Evolutionary conservation across 2,113 vertebrate species (phyloP).

Genomic region (Budorcas taxicolor): DNA sequence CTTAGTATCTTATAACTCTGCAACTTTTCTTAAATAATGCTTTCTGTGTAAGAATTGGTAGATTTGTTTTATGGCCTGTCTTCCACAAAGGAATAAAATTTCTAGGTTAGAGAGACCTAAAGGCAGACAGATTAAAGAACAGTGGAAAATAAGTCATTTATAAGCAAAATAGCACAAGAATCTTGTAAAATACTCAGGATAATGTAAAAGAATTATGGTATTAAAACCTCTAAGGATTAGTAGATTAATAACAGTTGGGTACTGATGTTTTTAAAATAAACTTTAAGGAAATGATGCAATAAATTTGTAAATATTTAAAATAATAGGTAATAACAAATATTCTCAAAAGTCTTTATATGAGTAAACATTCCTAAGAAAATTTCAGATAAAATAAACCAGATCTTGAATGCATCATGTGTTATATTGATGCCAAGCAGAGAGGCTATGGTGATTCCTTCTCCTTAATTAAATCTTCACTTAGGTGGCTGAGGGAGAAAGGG

Average conservation of each 20-base stretch:
- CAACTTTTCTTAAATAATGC: background rate
- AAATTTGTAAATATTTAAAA: background rate
- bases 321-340: background rate
- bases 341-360: background rate
- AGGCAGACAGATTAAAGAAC: background rate
- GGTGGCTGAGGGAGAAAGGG: background rate
- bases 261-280: background rate
- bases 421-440: background rate
- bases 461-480: background rate
- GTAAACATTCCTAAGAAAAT: conserved; percentile 1
- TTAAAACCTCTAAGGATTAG: background rate
- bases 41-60: background rate
- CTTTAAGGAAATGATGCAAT: background rate
- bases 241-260: background rate
- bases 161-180: background rate
- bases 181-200: background rate
- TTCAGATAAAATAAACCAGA: background rate
- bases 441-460: background rate
- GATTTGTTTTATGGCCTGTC: background rate
- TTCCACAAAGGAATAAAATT: background rate
- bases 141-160: background rate
- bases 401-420: background rate
- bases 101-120: background rate
- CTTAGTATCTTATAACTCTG: background rate
- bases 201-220: background rate